Base-by-base conservation (phyloP, 2,113 vertebrate genomes). In the Cryptomyrus ogoouensis region DNA sequence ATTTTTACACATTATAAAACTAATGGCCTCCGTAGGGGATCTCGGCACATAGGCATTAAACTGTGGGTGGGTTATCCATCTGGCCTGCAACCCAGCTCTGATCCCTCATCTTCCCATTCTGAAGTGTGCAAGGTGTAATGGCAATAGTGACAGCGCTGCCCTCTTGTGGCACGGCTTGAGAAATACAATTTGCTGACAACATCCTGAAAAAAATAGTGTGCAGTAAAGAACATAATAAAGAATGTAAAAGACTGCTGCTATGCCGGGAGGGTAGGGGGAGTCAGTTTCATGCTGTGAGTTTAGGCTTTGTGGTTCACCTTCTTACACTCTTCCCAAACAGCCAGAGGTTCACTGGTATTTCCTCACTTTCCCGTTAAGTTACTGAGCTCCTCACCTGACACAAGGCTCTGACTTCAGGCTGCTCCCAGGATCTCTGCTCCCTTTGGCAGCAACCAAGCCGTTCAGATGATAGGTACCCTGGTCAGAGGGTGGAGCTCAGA, bases 51-150 rank as follows among this genome's bases (percentile, higher is more conserved):
- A 49, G 46, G 47, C 42, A 85, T 85, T 49, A 49, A 49, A 49
- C 89, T 74, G 66, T 80, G 88, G 46, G 66, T 42, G 88, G 56
- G 56, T 49, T 85, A 85, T 85, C 83, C 83, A 85, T 85, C 83
- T 85, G 83, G 42, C 46, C 21, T 85, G 46, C 3, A 24, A 85
- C 46, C 46, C 1, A 24, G 83, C n/a, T 85, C 46, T 24, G 46
- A 85, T 50, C 62, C 3, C 46, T 70, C 56, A 13, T 77, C 44
- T 77, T 74, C 35, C 35, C 74, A 8, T 80, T 58, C 44, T 62
- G 49, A 8, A 74, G 24, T 44, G 3, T 46, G 27, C 21, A 31
- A n/a, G 31, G 35, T 80, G 74, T 80, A 27, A 50, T 31, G n/a
- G 39, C 58, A 70, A 17, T 62, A 46, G 58, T 44, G 66, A 74